Conservation (phyloP, 1,140 invertebrate species). For the Himalopsyche phryganea region DNA sequence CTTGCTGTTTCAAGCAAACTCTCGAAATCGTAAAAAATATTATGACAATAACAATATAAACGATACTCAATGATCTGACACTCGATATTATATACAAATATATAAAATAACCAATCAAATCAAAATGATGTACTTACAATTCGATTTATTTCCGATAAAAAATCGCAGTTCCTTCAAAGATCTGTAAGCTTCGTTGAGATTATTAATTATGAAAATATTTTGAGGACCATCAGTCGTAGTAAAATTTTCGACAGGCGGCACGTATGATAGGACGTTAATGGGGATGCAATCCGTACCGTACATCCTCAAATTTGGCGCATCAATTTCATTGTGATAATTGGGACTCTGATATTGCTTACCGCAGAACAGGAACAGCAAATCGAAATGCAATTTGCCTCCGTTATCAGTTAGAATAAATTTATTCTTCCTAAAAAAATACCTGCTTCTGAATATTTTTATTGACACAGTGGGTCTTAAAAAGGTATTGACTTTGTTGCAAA, state of each 20-base stretch:
- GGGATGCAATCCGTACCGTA: too few relatives aligned
- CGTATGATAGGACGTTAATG: too few relatives aligned
- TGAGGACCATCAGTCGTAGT: constrained; percentile 42
- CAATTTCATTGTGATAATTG: constrained; percentile 40
- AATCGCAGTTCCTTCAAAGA: constrained; percentile 45
- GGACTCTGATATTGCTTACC: constrained; percentile 60
- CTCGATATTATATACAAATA: too few relatives aligned
- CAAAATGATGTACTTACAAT: not conserved
- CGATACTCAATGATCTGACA: too few relatives aligned
- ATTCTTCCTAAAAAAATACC: constrained; percentile 46
- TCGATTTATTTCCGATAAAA: constrained; percentile 42
- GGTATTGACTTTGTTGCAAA: too few relatives aligned
- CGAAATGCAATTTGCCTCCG: constrained; percentile 54
- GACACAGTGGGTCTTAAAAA: too few relatives aligned
- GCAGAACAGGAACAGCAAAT: constrained; percentile 59
- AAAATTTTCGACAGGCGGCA: constrained; percentile 5
- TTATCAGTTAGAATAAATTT: constrained; percentile 56
- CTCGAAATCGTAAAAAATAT: too few relatives aligned
- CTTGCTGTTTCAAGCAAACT: too few relatives aligned
- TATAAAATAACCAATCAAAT: too few relatives aligned
- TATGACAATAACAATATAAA: too few relatives aligned
- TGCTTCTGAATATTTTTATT: too few relatives aligned
- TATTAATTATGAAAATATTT: constrained; percentile 60
- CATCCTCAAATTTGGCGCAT: too few relatives aligned
- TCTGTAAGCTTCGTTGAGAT: constrained; percentile 49